Evolutionary conservation across 2,888 invertebrate genomes (phyloP).

Genomic region (Cynaeus angustus): DNA sequence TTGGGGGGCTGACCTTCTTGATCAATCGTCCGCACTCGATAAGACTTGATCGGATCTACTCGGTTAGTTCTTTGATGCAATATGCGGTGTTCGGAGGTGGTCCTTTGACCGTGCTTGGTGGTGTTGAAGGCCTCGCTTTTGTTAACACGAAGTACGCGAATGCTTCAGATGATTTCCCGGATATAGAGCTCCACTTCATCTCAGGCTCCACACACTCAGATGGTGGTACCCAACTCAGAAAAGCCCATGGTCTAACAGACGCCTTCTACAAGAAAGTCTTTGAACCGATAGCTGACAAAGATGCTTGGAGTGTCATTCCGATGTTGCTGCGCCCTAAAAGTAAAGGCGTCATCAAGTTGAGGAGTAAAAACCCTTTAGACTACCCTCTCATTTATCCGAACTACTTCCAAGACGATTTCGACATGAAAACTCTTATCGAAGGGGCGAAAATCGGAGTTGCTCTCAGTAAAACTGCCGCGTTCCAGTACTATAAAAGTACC

Average conservation of each 20-base stretch:
- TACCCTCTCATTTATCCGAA: conserved; percentile 94
- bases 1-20: conserved; percentile 89
- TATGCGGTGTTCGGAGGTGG: conserved; percentile 90
- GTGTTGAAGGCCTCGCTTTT: conserved; percentile 89
- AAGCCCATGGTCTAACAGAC: conserved; percentile 85
- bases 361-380: conserved; percentile 88
- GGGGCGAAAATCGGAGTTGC: conserved; percentile 90
- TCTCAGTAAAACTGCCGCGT: conserved; percentile 85
- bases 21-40: conserved; percentile 86
- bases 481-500: conserved; percentile 82
- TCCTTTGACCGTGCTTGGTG: conserved; percentile 89
- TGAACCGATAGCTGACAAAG: conserved; percentile 82
- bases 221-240: conserved; percentile 86
- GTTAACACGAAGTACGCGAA: conserved; percentile 91
- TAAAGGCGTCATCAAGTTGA: conserved; percentile 85
- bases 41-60: conserved; percentile 85
- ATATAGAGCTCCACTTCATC: conserved; percentile 92
- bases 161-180: conserved; percentile 86
- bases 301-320: conserved; percentile 89
- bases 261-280: conserved; percentile 84
- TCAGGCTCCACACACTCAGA: conserved; percentile 92
- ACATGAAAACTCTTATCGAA: conserved; percentile 86
- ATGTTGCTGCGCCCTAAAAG: conserved; percentile 90
- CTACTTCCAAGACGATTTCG: conserved; percentile 87
- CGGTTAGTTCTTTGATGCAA: conserved; percentile 85